These are phyloP conservation scores for Lycocorax pyrrhopterus DNA, from an alignment of 2,113 vertebrate species.

Conservation along the genomic window DNA sequence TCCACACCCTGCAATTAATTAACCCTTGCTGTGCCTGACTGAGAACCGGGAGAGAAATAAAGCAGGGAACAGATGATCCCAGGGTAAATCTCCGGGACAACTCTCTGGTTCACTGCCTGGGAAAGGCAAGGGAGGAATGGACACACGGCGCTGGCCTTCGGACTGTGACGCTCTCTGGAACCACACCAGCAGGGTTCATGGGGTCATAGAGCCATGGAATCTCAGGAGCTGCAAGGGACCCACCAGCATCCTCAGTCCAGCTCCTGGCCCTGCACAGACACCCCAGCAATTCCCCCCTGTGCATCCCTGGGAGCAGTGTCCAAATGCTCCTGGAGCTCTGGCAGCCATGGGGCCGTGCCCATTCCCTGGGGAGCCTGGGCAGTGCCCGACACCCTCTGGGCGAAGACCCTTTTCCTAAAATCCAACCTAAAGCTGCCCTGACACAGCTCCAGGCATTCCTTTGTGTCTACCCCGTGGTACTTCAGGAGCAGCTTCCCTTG, in stretches of 20 bases:
- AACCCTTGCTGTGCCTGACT: neutral
- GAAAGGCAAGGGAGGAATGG: neutral
- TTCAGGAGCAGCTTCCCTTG: neutral
- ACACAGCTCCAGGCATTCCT: neutral
- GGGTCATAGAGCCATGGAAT: neutral
- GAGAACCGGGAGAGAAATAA: neutral
- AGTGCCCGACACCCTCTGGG: neutral
- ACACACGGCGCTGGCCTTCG: fast-evolving
- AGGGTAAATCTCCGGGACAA: neutral
- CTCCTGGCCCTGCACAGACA: neutral
- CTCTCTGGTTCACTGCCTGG: conserved; percentile 2
- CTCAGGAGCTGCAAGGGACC: neutral
- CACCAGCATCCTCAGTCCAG: neutral
- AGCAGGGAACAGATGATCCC: neutral
- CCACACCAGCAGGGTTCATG: neutral
- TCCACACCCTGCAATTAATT: neutral
- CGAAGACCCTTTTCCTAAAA: neutral
- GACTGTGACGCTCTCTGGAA: neutral
- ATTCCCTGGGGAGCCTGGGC: neutral
- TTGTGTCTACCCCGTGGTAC: neutral
- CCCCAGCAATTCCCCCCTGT: neutral
- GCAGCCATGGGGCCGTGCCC: fast-evolving
- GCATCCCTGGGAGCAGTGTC: fast-evolving
- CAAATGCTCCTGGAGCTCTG: neutral
- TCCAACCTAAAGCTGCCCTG: neutral